Base-by-base conservation (phyloP, 2,888 invertebrate genomes). In the Megaustenia siamemsis region DNA sequence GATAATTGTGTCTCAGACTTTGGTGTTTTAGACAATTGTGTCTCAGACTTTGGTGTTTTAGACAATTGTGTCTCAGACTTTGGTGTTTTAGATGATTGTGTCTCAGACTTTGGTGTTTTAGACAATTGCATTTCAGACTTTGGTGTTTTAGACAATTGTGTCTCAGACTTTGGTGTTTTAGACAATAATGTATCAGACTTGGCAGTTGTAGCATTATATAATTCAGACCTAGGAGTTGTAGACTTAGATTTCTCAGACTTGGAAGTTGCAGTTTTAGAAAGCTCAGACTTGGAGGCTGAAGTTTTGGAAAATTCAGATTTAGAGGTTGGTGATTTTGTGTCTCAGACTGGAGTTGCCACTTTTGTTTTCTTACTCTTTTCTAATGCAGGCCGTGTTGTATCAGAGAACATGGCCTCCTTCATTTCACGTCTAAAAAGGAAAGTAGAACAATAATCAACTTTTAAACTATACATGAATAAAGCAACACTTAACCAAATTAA, bases 361-460 rank as follows among this genome's bases (percentile, higher is more conserved):
- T 80, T 80, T 45, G 63, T 45, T n/a, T 80, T 80, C 45, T 10
- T 69, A 32, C 35, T n/a, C 35, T 69, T 80, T 32, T 15, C 69
- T 18, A 69, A 15, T 2, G 32, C 71, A 28, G 81, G 81, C 28
- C 21, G 66, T 18, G 45, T 18, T n/a, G 63, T 32, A 21, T 79
- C 79, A 28, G 24, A 63, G 12, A 40, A 38, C 38, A 28, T 53
- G 18, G 40, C 35, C 21, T 81, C 71, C 21, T 81, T 60, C 71
- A 81, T 69, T 43, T 81, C 81, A 40, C 56, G 69, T 24, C 81
- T 81, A 71, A 32, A 24, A 21, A 45, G 18, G 43, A 38, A 40
- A 63, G 3, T 24, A 3, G 43, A 71, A 28, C 5, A 8, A 69
- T 40, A 1, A 43, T 71, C n/a, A 71, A 45, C n/a, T n/a, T n/a